phyloP scores from a whole-genome alignment of 2,113 vertebrate species.

The Saguinus imperator region DNA sequence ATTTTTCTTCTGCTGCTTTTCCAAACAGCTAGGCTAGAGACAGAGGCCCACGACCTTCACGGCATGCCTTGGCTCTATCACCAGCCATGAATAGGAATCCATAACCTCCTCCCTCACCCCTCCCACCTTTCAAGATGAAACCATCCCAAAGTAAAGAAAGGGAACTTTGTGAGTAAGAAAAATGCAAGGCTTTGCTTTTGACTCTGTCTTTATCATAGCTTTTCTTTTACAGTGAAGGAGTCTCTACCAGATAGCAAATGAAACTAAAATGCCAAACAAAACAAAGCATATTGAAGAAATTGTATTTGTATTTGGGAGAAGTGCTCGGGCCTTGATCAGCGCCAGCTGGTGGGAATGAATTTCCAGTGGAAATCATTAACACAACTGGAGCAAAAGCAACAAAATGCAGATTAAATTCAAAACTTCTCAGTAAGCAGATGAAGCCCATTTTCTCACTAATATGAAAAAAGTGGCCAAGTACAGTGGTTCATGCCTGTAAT shows the following conservation, averaged over 20 bases:
- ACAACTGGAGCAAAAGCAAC: background rate
- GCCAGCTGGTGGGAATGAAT: conserved; percentile 31
- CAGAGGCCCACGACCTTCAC: background rate
- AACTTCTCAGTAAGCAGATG: background rate
- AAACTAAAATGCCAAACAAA: conserved; percentile 33
- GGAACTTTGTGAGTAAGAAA: background rate
- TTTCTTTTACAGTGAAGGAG: background rate
- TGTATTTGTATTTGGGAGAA: conserved; percentile 11
- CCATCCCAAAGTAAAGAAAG: background rate
- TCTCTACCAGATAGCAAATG: background rate
- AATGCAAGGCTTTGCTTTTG: background rate
- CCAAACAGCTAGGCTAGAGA: background rate
- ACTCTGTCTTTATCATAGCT: background rate
- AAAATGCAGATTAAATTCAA: background rate
- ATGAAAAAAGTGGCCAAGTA: no score
- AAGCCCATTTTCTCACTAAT: background rate
- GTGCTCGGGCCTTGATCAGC: background rate
- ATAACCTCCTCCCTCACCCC: background rate
- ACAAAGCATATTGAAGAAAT: conserved; percentile 28
- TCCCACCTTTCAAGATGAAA: background rate
- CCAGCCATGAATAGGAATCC: background rate
- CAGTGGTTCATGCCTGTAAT: no score
- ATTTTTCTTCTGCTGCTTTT: background rate
- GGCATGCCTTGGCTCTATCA: no score
- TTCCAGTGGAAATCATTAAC: conserved; percentile 34